Base-by-base conservation (phyloP, 30 jellyfish, hydroid and myxozoan genomes). In the Haliclystus octoradiatus region DNA sequence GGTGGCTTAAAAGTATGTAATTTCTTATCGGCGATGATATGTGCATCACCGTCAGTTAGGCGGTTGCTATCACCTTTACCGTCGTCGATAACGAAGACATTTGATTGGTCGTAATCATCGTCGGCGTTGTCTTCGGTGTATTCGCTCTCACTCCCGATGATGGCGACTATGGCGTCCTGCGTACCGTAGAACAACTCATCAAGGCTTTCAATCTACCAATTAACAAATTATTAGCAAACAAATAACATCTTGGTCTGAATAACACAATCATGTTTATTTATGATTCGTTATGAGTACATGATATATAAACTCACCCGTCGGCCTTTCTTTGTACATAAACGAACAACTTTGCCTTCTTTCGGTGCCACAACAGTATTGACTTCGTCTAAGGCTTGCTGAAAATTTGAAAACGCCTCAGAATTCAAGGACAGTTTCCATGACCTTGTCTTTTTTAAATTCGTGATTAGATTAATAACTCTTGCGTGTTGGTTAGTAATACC, bases 251-350 rank as follows among this genome's bases (percentile, higher is more conserved):
- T n/a, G n/a, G n/a, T n/a, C n/a, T n/a, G n/a, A n/a, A n/a, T n/a
- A n/a, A n/a, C n/a, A n/a, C n/a, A n/a, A n/a, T n/a, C n/a, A n/a
- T n/a, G n/a, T n/a, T n/a, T n/a, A n/a, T n/a, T n/a, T n/a, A n/a
- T n/a, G n/a, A n/a, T n/a, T n/a, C n/a, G n/a, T n/a, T n/a, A n/a
- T n/a, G n/a, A n/a, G n/a, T n/a, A n/a, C n/a, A n/a, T n/a, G 57
- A 5, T 19, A 40, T 9, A 5, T 40, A 19, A 9, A 62, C 91
- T 31, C 24, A 83, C 95, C 74, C 76, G 63, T 69, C 90, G 47
- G 57, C 95, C 95, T 63, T 72, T 74, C 35, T 28, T 68, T 19
- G 95, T 74, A 40, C 95, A 83, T 40, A 83, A 35, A 2, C 80
- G 73, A 46, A 67, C 77, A 31, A 83, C 85, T 34, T 82, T 66